Evolutionary conservation across 2,888 invertebrate species (phyloP).

Genomic region (Aphidoletes aphidimyza): DNA sequence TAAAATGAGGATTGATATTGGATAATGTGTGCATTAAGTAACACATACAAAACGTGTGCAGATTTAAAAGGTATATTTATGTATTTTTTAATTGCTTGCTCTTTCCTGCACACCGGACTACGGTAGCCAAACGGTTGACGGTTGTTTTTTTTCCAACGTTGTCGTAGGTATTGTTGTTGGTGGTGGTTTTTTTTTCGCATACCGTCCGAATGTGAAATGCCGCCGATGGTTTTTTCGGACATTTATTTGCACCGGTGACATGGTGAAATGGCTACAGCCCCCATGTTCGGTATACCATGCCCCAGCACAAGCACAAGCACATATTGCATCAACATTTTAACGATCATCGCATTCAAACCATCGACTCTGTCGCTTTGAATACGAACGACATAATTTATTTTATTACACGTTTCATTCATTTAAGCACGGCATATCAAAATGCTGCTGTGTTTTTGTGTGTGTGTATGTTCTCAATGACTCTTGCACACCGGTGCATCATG

Average conservation of each 20-base stretch:
- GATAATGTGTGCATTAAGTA: conserved; percentile 52
- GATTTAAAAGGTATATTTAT: conserved; percentile 53
- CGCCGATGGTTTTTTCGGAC: background rate
- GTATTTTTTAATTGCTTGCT: conserved; percentile 52
- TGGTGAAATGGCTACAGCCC: background rate
- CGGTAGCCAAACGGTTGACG: background rate
- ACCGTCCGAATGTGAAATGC: background rate
- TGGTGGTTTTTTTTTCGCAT: background rate
- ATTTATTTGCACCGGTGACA: conserved; percentile 54
- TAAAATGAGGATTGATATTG: conserved; percentile 53
- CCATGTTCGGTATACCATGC: too few relatives aligned
- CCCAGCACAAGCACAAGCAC: too few relatives aligned
- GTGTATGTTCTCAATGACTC: conserved; percentile 25
- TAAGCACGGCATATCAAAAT: conserved; percentile 20
- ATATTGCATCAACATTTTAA: conserved; percentile 50
- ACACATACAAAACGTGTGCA: conserved; percentile 38
- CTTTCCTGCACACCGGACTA: conserved; percentile 8
- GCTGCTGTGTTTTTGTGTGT: too few relatives aligned
- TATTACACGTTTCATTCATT: conserved; percentile 37
- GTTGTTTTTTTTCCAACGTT: background rate
- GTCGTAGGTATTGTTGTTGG: too few relatives aligned
- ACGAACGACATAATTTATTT: conserved; percentile 50
- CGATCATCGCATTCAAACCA: conserved; percentile 6
- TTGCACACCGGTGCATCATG: background rate
- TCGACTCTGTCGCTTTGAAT: background rate